Percentiles rank a stretch among this genome's conserved stretches.
These are phyloP conservation scores for Phataginus tricuspis DNA, from an alignment of 2,797 vertebrate species.

Conservation along the genomic window DNA sequence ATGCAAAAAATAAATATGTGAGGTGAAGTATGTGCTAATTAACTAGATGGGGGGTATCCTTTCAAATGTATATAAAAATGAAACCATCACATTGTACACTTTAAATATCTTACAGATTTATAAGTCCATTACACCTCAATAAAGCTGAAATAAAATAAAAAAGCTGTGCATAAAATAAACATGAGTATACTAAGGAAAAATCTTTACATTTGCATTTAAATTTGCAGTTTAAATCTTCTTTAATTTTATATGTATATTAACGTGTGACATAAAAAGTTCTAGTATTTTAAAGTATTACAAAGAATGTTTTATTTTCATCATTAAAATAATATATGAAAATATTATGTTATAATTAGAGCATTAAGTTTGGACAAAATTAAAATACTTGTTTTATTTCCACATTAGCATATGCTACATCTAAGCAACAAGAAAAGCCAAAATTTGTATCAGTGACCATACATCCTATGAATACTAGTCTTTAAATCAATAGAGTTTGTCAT, in stretches of 20 bases:
- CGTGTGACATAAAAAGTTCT: background rate
- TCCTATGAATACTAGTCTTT: background rate
- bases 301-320: constrained; percentile 22
- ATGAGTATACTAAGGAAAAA: background rate
- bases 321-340: constrained; percentile 27
- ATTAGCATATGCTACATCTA: background rate
- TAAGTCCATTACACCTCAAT: background rate
- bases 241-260: background rate
- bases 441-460: background rate
- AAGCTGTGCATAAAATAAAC: background rate
- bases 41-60: background rate
- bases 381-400: background rate
- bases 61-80: background rate
- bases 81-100: background rate
- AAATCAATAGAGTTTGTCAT: background rate
- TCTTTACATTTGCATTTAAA: background rate
- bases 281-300: background rate
- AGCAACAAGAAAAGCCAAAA: background rate
- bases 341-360: background rate
- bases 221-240: background rate
- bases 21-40: background rate
- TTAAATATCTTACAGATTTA: background rate
- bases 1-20: background rate
- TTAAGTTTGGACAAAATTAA: constrained; percentile 11
- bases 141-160: background rate